These are phyloP conservation scores for Tenebrio molitor DNA, from an alignment of 1,140 invertebrate genomes.

Conservation along the genomic window DNA sequence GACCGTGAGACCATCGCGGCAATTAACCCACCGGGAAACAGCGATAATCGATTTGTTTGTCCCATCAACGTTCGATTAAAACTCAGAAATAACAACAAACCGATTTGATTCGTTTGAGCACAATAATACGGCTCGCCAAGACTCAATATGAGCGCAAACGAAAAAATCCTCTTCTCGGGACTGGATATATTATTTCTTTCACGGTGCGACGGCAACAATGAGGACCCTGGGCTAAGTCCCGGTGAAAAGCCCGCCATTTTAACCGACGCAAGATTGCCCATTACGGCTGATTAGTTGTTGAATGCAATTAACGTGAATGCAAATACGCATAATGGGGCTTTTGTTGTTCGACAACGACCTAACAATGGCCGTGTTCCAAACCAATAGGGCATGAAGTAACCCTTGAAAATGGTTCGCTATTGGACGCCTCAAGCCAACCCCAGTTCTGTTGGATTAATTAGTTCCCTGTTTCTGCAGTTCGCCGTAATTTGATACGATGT, in stretches of 20 bases:
- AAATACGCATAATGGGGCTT: conserved; percentile 57
- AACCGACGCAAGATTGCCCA: conserved; percentile 31
- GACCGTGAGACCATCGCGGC: too few species aligned
- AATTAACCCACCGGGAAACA: too few species aligned
- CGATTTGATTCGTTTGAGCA: conserved; percentile 28
- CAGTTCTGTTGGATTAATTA: conserved; percentile 59
- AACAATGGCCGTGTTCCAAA: conserved; percentile 61
- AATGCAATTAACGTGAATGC: conserved; percentile 59
- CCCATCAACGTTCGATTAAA: conserved; percentile 33
- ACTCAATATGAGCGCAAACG: conserved; percentile 8
- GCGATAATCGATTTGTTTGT: background rate
- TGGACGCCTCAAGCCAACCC: conserved; percentile 60
- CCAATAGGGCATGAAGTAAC: conserved; percentile 62
- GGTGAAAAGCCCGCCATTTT: conserved; percentile 32
- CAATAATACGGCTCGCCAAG: conserved; percentile 28
- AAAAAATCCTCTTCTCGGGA: conserved; percentile 20
- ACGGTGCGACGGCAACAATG: background rate
- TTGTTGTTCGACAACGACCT: conserved; percentile 58
- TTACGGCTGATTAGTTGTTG: conserved; percentile 60
- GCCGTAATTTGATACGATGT: conserved; percentile 56
- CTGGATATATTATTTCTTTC: background rate
- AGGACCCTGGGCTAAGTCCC: background rate
- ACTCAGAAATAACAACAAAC: conserved; percentile 1
- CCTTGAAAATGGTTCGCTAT: conserved; percentile 57
- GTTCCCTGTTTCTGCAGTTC: conserved; percentile 54